Evolutionary conservation across 2,113 vertebrate species (phyloP).

Genomic region (Tragelaphus buxtoni): DNA sequence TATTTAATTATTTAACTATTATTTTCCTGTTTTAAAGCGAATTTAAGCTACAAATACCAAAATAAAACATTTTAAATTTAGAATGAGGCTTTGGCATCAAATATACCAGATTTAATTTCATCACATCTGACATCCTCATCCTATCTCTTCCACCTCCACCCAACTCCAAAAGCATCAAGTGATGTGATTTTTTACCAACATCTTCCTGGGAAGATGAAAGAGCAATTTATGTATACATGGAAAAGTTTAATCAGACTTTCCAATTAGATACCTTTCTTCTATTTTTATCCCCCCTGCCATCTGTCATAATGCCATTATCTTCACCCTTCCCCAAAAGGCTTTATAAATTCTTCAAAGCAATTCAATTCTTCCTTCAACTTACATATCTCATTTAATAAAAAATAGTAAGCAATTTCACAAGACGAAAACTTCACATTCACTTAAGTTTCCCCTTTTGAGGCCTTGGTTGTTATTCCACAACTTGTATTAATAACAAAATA

Average conservation of each 20-base stretch:
- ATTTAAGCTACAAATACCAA: neutral
- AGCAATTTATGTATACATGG: neutral
- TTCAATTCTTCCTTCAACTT: neutral
- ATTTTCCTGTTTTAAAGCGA: constrained; percentile 15
- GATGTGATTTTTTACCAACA: neutral
- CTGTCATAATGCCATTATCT: neutral
- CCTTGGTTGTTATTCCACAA: neutral
- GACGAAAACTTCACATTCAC: neutral
- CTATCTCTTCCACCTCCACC: too few species aligned
- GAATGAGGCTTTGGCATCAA: neutral
- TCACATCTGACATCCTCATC: neutral
- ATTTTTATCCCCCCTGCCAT: neutral
- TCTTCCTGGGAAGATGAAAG: neutral
- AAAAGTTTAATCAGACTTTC: neutral
- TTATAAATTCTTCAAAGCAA: neutral
- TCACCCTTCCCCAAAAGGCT: neutral
- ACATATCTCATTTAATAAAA: neutral
- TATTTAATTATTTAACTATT: neutral
- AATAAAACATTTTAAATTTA: constrained; percentile 1
- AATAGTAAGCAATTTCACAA: neutral
- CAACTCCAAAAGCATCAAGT: neutral
- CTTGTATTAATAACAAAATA: neutral
- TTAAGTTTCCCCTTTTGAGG: neutral
- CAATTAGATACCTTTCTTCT: neutral
- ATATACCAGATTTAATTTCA: neutral